A percentile compares a stretch with the other conserved stretches of the same genome.
Conservation (phyloP, 2,113 vertebrate genomes). For the Pluvialis apricaria region DNA sequence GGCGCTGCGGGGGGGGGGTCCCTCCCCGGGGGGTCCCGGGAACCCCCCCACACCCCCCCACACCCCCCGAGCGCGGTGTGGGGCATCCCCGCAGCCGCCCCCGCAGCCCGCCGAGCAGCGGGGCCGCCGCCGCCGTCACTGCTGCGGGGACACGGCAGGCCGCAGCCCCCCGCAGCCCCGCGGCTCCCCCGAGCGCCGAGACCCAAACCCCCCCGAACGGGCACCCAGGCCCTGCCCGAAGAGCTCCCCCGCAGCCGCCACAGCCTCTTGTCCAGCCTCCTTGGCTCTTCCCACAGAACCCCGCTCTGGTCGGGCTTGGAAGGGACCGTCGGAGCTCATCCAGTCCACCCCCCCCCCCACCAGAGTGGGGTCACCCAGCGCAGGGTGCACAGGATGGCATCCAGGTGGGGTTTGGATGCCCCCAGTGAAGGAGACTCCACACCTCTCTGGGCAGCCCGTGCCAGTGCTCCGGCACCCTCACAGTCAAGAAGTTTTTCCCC, state of each 20-base stretch:
- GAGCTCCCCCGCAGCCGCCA: neutral
- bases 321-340: neutral
- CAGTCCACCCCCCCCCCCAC: neutral
- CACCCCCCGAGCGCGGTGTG: too few relatives aligned
- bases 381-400: neutral
- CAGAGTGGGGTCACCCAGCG: neutral
- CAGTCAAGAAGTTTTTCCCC: neutral
- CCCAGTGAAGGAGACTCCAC: neutral
- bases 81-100: too few relatives aligned
- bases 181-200: neutral
- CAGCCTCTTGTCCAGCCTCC: neutral
- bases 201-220: fast-evolving
- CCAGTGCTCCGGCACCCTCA: neutral
- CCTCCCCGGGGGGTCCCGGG: neutral
- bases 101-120: fast-evolving
- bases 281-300: neutral
- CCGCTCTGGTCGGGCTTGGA: neutral
- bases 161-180: neutral
- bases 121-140: neutral
- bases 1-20: too few relatives aligned
- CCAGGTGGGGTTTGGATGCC: neutral
- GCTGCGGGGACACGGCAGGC: neutral
- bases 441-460: neutral
- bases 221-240: neutral
- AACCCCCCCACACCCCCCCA: too few relatives aligned